Evolutionary conservation across 2,888 invertebrate species (phyloP).

Genomic region (Noctua janthina): DNA sequence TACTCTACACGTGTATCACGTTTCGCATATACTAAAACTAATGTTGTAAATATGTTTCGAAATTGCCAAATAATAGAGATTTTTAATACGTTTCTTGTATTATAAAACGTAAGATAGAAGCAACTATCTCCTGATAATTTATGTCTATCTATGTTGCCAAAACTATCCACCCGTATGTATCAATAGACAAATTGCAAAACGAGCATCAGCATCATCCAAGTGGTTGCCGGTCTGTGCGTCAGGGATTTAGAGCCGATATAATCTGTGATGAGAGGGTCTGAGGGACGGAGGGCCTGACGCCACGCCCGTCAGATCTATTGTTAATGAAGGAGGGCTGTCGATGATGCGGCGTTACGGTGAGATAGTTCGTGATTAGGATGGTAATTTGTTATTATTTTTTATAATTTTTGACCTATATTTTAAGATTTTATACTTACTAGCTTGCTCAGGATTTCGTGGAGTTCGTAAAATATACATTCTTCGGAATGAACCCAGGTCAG

Average conservation of each 20-base stretch:
- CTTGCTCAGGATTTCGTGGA: not conserved
- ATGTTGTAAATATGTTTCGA: too few relatives aligned
- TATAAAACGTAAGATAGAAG: too few relatives aligned
- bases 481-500: not conserved
- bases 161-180: slow-evolving; percentile 60
- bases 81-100: too few relatives aligned
- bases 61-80: too few relatives aligned
- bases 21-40: too few relatives aligned
- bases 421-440: not conserved
- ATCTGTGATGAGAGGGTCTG: slow-evolving; percentile 81
- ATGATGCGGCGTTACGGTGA: slow-evolving; percentile 22
- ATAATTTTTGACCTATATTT: not conserved
- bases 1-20: too few relatives aligned
- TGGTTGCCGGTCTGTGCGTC: slow-evolving; percentile 77
- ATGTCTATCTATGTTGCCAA: not conserved
- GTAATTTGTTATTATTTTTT: not conserved
- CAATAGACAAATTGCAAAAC: slow-evolving; percentile 75
- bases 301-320: slow-evolving; percentile 79
- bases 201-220: slow-evolving; percentile 79
- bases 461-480: not conserved
- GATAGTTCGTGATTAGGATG: slow-evolving; percentile 18
- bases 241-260: slow-evolving; percentile 85
- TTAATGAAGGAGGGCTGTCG: slow-evolving; percentile 81
- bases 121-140: too few relatives aligned
- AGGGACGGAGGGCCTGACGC: slow-evolving; percentile 76